Evolutionary conservation across 2,113 vertebrate species (phyloP).

Genomic region (Actinemys pallida): DNA sequence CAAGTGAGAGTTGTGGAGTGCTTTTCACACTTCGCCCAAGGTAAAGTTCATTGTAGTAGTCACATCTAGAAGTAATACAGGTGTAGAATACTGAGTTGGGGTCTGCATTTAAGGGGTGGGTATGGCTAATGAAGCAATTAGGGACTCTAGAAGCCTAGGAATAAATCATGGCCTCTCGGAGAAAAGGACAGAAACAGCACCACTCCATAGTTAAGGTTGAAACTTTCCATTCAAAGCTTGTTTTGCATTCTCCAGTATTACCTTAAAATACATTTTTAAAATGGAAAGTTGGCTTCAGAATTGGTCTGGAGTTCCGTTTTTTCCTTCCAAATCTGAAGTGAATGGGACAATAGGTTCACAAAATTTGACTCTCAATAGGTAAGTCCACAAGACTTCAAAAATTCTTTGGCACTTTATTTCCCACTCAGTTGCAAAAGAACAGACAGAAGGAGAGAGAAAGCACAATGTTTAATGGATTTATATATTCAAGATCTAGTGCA

Average conservation of each 20-base stretch:
- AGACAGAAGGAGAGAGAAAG: not conserved
- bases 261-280: no score
- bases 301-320: not conserved
- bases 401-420: not conserved
- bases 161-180: not conserved
- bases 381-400: not conserved
- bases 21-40: no score
- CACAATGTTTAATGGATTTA: not conserved
- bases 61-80: not conserved
- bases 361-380: not conserved
- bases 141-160: not conserved
- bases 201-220: not conserved
- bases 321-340: not conserved
- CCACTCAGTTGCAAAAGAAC: not conserved
- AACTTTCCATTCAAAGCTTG: no score
- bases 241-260: no score
- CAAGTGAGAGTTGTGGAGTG: not conserved
- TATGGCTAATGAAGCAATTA: not conserved
- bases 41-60: not conserved
- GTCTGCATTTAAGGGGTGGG: not conserved
- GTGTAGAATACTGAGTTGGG: not conserved
- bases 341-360: not conserved
- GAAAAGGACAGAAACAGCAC: not conserved
- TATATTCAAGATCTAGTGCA: not conserved
- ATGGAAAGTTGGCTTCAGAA: no score